These are phyloP conservation scores for Acromyrmex charruanus DNA, from an alignment of 1,140 invertebrate genomes.

Conservation along the genomic window DNA sequence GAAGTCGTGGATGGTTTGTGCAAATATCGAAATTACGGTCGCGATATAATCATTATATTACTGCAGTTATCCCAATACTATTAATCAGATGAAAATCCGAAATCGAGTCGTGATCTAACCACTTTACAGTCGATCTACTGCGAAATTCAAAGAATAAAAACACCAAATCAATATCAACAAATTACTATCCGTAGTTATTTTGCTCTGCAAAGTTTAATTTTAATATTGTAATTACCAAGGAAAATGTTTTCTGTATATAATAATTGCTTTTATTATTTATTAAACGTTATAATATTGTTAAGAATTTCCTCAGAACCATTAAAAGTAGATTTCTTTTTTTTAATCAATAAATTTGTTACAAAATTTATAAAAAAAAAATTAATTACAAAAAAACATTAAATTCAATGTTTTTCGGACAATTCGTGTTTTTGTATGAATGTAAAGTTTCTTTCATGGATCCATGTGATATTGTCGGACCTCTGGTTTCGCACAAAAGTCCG, in stretches of 20 bases:
- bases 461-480: neutral
- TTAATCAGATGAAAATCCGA: constrained; percentile 46
- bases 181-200: constrained; percentile 21
- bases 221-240: neutral
- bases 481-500: constrained; percentile 38
- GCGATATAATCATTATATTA: constrained; percentile 46
- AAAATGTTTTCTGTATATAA: neutral
- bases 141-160: constrained; percentile 31
- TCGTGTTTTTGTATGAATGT: constrained; percentile 9
- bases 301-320: neutral
- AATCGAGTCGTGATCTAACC: constrained; percentile 26
- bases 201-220: constrained; percentile 1
- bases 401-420: neutral
- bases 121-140: constrained; percentile 11
- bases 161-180: neutral
- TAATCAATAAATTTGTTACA: neutral
- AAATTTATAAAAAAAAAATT: no score
- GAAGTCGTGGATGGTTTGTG: constrained; percentile 33
- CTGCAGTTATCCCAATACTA: constrained; percentile 37
- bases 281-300: neutral
- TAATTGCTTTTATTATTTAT: neutral
- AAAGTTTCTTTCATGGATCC: constrained; percentile 7
- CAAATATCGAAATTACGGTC: constrained; percentile 55
- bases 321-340: neutral
- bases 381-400: neutral